Evolutionary conservation across 2,113 vertebrate species (phyloP).

Genomic region (Delphinus delphis): DNA sequence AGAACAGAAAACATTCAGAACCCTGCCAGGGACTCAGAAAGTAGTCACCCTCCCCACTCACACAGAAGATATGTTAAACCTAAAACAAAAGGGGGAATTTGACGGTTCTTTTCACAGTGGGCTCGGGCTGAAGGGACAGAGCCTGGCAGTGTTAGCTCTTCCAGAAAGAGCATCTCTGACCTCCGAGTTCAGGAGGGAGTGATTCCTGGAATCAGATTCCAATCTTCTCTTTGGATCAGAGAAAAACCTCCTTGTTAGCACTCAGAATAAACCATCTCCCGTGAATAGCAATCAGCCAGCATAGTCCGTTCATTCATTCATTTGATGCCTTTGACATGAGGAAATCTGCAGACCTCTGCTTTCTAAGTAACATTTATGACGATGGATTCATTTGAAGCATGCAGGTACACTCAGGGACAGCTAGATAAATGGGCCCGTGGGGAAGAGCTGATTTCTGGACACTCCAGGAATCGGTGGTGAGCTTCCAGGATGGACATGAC

Average conservation of each 20-base stretch:
- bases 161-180: not conserved
- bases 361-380: not conserved
- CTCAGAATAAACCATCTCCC: not conserved
- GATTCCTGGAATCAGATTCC: not conserved
- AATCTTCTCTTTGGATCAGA: not conserved
- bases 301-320: not conserved
- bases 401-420: not conserved
- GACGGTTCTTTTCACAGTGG: not conserved
- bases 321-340: not conserved
- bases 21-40: not conserved
- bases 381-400: not conserved
- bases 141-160: not conserved
- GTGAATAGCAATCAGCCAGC: not conserved
- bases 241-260: not conserved
- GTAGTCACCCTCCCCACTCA: not conserved
- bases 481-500: not conserved
- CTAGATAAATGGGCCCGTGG: not conserved
- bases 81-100: not conserved
- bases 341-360: not conserved
- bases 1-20: conserved; percentile 53
- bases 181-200: not conserved
- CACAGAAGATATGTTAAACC: not conserved
- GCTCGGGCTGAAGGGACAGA: not conserved
- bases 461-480: not conserved
- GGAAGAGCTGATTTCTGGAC: not conserved